Evolutionary conservation across 2,888 invertebrate species (phyloP), one percentile per base, ranked within the genome.

Genomic region (Acanthosepion pharaonis): DNA sequence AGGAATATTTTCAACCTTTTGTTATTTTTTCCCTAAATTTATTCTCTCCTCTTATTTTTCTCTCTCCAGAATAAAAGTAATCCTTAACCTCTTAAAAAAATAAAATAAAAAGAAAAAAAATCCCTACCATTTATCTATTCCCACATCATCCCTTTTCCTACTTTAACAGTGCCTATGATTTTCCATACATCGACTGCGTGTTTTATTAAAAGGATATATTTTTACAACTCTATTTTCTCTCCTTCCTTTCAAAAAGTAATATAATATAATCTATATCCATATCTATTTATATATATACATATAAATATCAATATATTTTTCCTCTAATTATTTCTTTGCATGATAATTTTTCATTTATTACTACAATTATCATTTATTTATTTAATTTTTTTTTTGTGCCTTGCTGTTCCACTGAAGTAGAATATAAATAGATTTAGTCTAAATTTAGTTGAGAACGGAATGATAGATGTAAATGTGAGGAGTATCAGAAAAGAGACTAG

Each of bases 161-260:
- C 42, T 92, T 92, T 92, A 15, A 92, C 92, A 92, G 92, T 92
- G 92, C 92, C 92, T 93, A 49, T 93, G 51, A 51, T 93, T 93
- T n/a, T 93, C 93, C 28, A 93, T 51, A 93, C 93, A 93, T 93
- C 93, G 93, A 93, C 93, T 93, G 51, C 93, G 15, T 51, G 53
- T n/a, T 51, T 92, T 49, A 51, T 51, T 93, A 51, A 93, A 93
- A 53, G 28, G 93, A n/a, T 93, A 93, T 92, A 92, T 93, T 93
- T 51, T 93, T 92, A 53, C 49, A 93, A 51, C 49, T 51, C 51
- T 53, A 92, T 92, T 92, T 92, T 93, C 53, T 93, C 92, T 51
- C 51, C 53, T 28, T 93, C n/a, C 49, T 93, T 93, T 53, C 11
- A 53, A 92, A 93, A 92, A 92, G n/a, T n/a, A 78, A 78, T 33